A percentile compares a stretch with the other conserved stretches of the same genome.
Conservation (phyloP, 1,140 invertebrate genomes). For the Lepidostoma basale region DNA sequence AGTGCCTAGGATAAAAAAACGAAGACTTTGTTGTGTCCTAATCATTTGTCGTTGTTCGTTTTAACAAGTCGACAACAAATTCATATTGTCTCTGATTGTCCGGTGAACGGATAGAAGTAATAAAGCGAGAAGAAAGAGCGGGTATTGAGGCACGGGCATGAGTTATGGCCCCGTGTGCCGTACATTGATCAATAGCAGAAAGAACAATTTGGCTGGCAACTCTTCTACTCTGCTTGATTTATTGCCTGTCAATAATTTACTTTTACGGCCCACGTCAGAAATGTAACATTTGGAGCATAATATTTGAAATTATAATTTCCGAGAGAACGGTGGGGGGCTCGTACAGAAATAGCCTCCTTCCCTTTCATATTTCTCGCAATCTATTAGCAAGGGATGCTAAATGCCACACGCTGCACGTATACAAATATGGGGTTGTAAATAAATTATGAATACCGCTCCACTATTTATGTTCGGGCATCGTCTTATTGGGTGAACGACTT, state of each 20-base stretch:
- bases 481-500: not conserved
- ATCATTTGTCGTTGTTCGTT: too few relatives aligned
- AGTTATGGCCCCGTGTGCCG: conserved; percentile 34
- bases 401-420: not conserved
- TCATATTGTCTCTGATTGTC: conserved; percentile 12
- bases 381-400: conserved; percentile 24
- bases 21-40: too few relatives aligned
- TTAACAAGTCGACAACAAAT: conserved; percentile 7
- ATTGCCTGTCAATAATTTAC: conserved; percentile 40
- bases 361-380: conserved; percentile 15
- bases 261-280: conserved; percentile 36
- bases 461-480: not conserved
- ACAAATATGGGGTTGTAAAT: conserved; percentile 7
- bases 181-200: conserved; percentile 33
- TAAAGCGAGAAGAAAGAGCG: conserved; percentile 16
- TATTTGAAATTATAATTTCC: conserved; percentile 37
- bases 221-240: conserved; percentile 32
- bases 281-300: conserved; percentile 36
- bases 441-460: conserved; percentile 2
- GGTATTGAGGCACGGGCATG: conserved; percentile 19
- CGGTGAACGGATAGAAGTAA: conserved; percentile 1
- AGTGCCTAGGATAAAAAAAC: too few relatives aligned
- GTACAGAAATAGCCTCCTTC: conserved; percentile 8
- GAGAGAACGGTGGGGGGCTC: conserved; percentile 21
- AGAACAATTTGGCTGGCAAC: conserved; percentile 22